These are phyloP conservation scores for Perdita meconis DNA, from an alignment of 2,888 invertebrate species.

Conservation along the genomic window DNA sequence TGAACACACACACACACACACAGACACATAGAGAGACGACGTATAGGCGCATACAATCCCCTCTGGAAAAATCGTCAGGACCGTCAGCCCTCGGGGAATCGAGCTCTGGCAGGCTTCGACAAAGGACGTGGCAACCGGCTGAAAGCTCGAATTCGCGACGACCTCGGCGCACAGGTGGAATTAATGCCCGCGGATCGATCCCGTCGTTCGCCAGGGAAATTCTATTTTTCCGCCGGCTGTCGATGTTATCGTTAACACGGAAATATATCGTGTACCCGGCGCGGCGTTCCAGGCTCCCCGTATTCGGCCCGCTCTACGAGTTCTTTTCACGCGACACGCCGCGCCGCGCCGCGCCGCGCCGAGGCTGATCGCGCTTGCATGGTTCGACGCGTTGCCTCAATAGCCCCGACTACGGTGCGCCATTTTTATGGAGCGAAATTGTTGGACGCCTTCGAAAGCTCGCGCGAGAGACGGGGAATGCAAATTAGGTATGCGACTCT, in stretches of 20 bases:
- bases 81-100: constrained; percentile 28
- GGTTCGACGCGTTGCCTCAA: too few relatives aligned
- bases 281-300: constrained; percentile 19
- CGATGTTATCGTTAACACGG: constrained; percentile 48
- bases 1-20: constrained; percentile 63
- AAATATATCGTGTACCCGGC: constrained; percentile 36
- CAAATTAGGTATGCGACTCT: too few relatives aligned
- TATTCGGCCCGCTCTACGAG: constrained; percentile 17
- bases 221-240: constrained; percentile 34
- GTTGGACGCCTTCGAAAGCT: too few relatives aligned
- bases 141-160: constrained; percentile 24
- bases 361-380: background rate
- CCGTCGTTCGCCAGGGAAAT: constrained; percentile 15
- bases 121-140: constrained; percentile 28
- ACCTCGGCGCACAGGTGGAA: constrained; percentile 48
- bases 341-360: too few relatives aligned
- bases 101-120: constrained; percentile 11
- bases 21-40: too few relatives aligned
- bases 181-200: constrained; percentile 52
- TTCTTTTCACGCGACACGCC: constrained; percentile 34
- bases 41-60: too few relatives aligned
- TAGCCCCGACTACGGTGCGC: too few relatives aligned
- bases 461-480: too few relatives aligned
- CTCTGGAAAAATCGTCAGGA: constrained; percentile 8
- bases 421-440: too few relatives aligned